phyloP scores from a whole-genome alignment of 2,113 vertebrate genomes.

The Muntiacus reevesi region DNA sequence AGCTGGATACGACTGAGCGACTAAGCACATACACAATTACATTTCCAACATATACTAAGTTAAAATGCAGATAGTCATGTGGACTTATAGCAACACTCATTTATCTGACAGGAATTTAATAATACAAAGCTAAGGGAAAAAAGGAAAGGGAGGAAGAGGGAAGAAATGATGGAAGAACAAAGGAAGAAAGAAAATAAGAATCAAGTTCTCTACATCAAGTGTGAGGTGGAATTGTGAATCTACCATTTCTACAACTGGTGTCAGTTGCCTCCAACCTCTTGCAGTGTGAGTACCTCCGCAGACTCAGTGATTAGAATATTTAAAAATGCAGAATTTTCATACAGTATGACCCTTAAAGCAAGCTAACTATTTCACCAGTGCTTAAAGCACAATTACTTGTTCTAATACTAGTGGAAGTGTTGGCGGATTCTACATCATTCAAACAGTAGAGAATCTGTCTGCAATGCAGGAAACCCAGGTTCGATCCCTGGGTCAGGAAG shows the following conservation, averaged over 20 bases:
- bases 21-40: not conserved
- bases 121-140: not conserved
- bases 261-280: not conserved
- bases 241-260: not conserved
- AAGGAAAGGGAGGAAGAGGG: not conserved
- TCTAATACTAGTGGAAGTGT: not conserved
- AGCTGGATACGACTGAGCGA: accelerated
- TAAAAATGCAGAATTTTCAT: not conserved
- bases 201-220: not conserved
- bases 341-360: not conserved
- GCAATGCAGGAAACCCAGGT: not conserved
- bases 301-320: not conserved
- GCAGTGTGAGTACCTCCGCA: not conserved
- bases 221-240: not conserved
- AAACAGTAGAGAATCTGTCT: not conserved
- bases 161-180: not conserved
- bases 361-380: not conserved
- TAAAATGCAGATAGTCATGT: not conserved
- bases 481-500: not conserved
- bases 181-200: not conserved
- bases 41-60: not conserved
- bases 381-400: not conserved
- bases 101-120: not conserved
- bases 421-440: not conserved
- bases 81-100: not conserved